Conservation (phyloP, 1,140 invertebrate genomes). For the Brachionus plicatilis region DNA sequence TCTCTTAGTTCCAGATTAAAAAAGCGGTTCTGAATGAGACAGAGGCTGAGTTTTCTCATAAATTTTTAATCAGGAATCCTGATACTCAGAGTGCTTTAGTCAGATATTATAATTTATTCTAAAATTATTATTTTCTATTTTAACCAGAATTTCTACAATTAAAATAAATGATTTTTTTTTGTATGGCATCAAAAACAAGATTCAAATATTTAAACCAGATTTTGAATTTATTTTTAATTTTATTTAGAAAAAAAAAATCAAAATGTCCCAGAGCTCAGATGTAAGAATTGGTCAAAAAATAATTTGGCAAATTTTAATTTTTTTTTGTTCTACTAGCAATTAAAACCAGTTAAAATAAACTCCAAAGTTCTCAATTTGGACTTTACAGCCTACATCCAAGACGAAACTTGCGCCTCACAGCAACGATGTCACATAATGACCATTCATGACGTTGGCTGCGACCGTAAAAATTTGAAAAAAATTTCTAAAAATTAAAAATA, state of each 20-base stretch:
- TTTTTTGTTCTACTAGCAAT: not conserved
- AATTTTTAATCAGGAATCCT: not conserved
- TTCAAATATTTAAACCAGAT: not conserved
- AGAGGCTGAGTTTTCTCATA: not conserved
- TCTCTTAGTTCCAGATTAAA: no score
- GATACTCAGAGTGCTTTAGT: not conserved
- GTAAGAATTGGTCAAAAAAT: not conserved
- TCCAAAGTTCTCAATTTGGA: conserved; percentile 18
- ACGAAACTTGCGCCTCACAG: conserved; percentile 4
- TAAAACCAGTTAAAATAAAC: not conserved
- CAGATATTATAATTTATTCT: not conserved
- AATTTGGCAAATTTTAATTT: not conserved
- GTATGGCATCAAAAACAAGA: not conserved
- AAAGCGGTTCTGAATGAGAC: no score
- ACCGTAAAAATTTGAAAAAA: conserved; percentile 62
- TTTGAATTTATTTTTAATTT: not conserved
- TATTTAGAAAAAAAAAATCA: not conserved
- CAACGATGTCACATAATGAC: conserved; percentile 63
- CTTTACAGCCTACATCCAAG: conserved; percentile 7
- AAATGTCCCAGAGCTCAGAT: not conserved
- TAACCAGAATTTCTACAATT: not conserved
- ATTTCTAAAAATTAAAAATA: not conserved
- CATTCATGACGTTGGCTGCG: conserved; percentile 82
- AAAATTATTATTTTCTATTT: not conserved
- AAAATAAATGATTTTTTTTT: not conserved